Base-by-base conservation (phyloP, 2,888 invertebrate species). In the Lutraria lutraria region DNA sequence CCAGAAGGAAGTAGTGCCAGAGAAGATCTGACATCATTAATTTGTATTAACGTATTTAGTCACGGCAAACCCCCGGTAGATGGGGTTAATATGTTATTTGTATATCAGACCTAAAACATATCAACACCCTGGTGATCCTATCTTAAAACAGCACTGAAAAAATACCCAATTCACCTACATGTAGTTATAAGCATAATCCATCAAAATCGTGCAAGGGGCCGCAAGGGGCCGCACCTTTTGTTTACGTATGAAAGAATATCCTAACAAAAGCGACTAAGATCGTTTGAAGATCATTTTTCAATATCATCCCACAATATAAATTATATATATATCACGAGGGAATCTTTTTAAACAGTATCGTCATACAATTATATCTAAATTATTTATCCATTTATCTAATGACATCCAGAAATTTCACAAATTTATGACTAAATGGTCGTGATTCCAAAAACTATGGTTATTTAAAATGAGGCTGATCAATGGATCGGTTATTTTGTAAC, bases 151-250 rank as follows among this genome's bases (percentile, higher is more conserved):
- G n/a, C 25, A 68, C 63, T 25, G 25, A 25, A 25, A 25, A 68
- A 25, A 68, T n/a, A 68, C 25, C 19, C 6, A 76, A 31, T 15
- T 25, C 76, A 76, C 76, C 31, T 76, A 76, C 76, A 76, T 31
- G 19, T 76, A 76, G 34, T 76, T 76, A 76, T 76, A 76, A 16
- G 31, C 76, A 76, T 76, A 76, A 12, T 76, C 76, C 13, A 76
- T 76, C 76, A 76, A 34, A 31, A 76, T 72, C 29, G 29, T 76
- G 12, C 16, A 43, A 43, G 43, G 8, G 2, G 43, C 8, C 43
- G 12, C 16, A 43, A 43, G 43, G 8, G 2, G 43, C 8, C 43
- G 8, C 43, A 43, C 43, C 8, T 43, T 4, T 43, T 43, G 43
- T 43, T 43, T 4, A n/a, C n/a, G 43, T 43, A 43, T 43, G 8